These are phyloP conservation scores for Kryptopterus vitreolus DNA, from an alignment of 2,797 vertebrate genomes.

Conservation along the genomic window DNA sequence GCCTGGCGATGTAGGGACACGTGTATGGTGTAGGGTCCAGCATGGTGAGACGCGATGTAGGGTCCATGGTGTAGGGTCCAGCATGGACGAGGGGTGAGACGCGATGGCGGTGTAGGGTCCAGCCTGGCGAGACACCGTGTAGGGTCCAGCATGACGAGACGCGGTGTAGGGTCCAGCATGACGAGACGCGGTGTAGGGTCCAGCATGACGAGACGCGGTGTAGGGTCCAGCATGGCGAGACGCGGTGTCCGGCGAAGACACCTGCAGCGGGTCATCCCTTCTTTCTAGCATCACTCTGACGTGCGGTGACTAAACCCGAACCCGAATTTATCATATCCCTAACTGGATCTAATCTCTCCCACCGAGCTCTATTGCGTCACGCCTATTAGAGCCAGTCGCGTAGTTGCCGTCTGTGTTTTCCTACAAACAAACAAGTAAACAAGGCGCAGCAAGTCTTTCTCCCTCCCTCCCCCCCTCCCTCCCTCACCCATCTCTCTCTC, in stretches of 20 bases:
- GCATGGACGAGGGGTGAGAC: not conserved
- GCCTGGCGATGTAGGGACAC: no score
- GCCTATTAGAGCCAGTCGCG: slow-evolving; percentile 44
- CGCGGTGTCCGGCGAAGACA: slow-evolving; percentile 23
- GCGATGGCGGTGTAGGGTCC: no score
- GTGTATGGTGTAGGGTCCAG: no score
- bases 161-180: not conserved
- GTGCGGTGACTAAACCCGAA: slow-evolving; percentile 35
- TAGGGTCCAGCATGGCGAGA: not conserved
- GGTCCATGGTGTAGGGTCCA: no score
- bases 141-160: not conserved
- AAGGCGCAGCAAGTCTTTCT: slow-evolving; percentile 29
- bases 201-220: not conserved
- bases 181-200: not conserved
- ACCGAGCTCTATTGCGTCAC: slow-evolving; percentile 44
- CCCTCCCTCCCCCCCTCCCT: not conserved
- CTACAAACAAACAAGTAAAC: slow-evolving; percentile 56
- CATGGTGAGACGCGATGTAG: not conserved
- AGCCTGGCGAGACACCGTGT: no score
- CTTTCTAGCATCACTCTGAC: slow-evolving; percentile 41
- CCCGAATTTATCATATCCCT: slow-evolving; percentile 28
- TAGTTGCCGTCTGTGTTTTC: slow-evolving; percentile 56
- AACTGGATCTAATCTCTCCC: slow-evolving; percentile 50
- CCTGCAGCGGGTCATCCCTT: slow-evolving; percentile 48
- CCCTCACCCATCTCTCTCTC: not conserved